phyloP scores from a whole-genome alignment of 2,888 invertebrate species.

The Lycia hirtaria region DNA sequence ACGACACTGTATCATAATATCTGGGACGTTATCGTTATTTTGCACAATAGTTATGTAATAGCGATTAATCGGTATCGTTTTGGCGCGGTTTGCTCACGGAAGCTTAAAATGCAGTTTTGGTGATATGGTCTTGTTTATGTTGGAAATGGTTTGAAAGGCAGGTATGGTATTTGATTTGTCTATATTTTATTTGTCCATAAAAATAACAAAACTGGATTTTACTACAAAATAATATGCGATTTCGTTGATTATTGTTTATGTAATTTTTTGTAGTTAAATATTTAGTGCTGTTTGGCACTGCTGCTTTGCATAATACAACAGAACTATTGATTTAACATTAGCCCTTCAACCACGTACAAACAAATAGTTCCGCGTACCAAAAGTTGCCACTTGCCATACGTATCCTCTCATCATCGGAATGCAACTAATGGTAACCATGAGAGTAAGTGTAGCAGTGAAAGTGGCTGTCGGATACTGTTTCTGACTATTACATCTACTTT shows the following conservation, averaged over 20 bases:
- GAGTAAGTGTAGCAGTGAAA: slow-evolving; percentile 38
- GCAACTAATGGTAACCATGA: slow-evolving; percentile 19
- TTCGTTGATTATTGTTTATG: too few relatives aligned
- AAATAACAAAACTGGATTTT: too few relatives aligned
- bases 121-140: slow-evolving; percentile 8
- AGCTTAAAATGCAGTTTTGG: slow-evolving; percentile 26
- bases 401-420: slow-evolving; percentile 6
- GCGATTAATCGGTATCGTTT: slow-evolving; percentile 51
- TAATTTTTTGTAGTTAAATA: too few relatives aligned
- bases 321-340: slow-evolving; percentile 3
- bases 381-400: slow-evolving; percentile 4
- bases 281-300: too few relatives aligned
- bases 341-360: slow-evolving; percentile 6
- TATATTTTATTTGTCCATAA: too few relatives aligned
- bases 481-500: slow-evolving; percentile 33
- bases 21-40: slow-evolving; percentile 48
- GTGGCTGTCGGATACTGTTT: slow-evolving; percentile 20
- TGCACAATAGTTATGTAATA: slow-evolving; percentile 58
- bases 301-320: too few relatives aligned
- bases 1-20: slow-evolving; percentile 12
- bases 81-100: slow-evolving; percentile 47
- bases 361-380: slow-evolving; percentile 10
- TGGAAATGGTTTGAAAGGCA: slow-evolving; percentile 1
- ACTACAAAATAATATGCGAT: too few relatives aligned
- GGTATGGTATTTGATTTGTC: background rate